Conservation (phyloP, 2,113 vertebrate species). For the Etheostoma spectabile region DNA sequence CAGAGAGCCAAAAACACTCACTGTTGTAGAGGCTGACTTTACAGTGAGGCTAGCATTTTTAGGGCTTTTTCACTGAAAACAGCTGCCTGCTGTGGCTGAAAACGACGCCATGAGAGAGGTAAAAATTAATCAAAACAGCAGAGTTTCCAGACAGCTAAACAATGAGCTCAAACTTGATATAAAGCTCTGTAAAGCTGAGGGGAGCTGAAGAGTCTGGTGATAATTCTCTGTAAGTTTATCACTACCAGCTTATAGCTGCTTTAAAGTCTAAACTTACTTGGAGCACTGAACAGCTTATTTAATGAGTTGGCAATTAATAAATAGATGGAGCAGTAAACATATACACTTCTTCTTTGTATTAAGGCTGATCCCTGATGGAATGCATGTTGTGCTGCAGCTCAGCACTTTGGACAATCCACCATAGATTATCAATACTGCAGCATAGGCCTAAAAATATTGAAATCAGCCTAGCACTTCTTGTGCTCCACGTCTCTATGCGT, state of each 20-base stretch:
- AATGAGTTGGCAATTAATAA: background rate
- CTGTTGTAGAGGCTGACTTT: background rate
- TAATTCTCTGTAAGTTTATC: background rate
- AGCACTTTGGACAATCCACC: slow-evolving; percentile 40
- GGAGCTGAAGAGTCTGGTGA: background rate
- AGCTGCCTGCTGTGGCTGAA: background rate
- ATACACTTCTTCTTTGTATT: slow-evolving; percentile 14
- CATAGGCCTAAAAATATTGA: slow-evolving; percentile 44
- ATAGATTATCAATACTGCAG: slow-evolving; percentile 61
- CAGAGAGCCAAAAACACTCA: background rate
- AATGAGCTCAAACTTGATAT: background rate
- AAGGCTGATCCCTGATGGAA: slow-evolving; percentile 34
- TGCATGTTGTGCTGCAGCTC: slow-evolving; percentile 37
- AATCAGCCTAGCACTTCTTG: slow-evolving; percentile 25
- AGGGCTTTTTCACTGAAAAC: background rate
- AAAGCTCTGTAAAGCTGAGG: background rate
- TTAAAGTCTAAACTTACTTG: background rate
- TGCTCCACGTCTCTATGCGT: slow-evolving; percentile 11
- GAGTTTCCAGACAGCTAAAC: background rate
- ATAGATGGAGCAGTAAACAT: slow-evolving; percentile 29
- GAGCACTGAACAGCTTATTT: background rate
- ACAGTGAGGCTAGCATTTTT: background rate
- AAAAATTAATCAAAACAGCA: background rate
- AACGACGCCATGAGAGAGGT: background rate
- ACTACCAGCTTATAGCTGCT: background rate